Conservation (phyloP, 2,113 vertebrate genomes). For the Promerops cafer region DNA sequence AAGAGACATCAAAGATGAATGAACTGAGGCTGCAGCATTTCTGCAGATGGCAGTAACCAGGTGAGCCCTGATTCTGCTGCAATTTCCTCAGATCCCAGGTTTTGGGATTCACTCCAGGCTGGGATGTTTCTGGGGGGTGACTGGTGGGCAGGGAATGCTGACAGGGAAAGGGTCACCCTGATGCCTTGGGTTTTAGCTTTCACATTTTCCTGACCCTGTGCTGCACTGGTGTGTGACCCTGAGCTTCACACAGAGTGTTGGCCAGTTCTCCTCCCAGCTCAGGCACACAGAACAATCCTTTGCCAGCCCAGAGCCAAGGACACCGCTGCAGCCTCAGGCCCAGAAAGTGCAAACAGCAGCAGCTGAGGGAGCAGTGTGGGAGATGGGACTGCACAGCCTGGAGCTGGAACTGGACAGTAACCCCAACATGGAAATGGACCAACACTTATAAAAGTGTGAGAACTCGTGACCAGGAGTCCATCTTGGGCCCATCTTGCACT, state of each 20-base stretch:
- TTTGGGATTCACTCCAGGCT: background rate
- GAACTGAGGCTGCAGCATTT: background rate
- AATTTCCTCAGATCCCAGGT: background rate
- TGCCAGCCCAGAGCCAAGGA: background rate
- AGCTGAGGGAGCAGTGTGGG: no score
- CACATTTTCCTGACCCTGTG: background rate
- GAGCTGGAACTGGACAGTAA: no score
- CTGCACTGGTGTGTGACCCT: background rate
- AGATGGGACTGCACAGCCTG: no score
- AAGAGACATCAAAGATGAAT: background rate
- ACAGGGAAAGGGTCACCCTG: background rate
- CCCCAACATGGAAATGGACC: no score
- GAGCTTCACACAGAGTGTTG: background rate
- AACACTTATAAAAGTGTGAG: no score
- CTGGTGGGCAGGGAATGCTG: background rate
- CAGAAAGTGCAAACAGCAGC: background rate
- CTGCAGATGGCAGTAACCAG: background rate
- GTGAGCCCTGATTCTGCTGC: background rate
- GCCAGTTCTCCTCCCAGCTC: background rate
- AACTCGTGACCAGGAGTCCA: no score
- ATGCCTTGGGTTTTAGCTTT: background rate
- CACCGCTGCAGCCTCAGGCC: background rate
- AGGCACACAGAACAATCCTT: background rate
- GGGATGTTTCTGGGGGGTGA: background rate
- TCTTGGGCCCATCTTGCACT: no score